phyloP scores from a whole-genome alignment of 35 echinoderm and acorn worm species.

The Holothuria glaberrima region DNA sequence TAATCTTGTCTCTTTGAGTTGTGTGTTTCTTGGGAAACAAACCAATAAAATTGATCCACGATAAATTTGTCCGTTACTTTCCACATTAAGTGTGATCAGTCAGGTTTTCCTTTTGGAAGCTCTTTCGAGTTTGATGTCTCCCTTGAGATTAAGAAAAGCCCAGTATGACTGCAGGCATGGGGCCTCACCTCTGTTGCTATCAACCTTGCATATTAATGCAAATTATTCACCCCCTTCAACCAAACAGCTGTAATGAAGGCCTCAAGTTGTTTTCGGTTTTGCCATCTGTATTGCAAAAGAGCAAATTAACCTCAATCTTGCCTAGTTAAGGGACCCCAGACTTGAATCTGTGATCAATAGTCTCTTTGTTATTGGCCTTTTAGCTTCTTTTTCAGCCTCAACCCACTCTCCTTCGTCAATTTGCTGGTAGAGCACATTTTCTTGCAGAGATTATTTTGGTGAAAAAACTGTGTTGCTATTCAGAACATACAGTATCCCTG shows the following conservation, averaged over 20 bases:
- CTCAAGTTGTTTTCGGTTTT: constrained; percentile 40
- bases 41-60: too few relatives aligned
- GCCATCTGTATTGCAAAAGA: constrained; percentile 43
- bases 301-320: constrained; percentile 53
- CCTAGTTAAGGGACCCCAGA: background rate
- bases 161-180: constrained; percentile 22
- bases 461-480: too few relatives aligned
- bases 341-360: constrained; percentile 1
- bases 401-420: too few relatives aligned
- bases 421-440: too few relatives aligned
- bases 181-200: constrained; percentile 9
- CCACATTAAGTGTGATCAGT: too few relatives aligned
- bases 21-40: too few relatives aligned
- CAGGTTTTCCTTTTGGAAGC: constrained; percentile 1
- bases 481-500: too few relatives aligned
- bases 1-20: too few relatives aligned
- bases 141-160: constrained; percentile 20
- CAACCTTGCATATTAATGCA: constrained; percentile 10
- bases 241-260: constrained; percentile 31
- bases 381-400: too few relatives aligned
- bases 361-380: constrained; percentile 1
- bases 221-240: constrained; percentile 31
- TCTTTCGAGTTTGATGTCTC: constrained; percentile 30
- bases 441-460: too few relatives aligned
- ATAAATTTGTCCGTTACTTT: too few relatives aligned